Conservation (phyloP, 2,113 vertebrate genomes). For the Nannospalax galili region DNA sequence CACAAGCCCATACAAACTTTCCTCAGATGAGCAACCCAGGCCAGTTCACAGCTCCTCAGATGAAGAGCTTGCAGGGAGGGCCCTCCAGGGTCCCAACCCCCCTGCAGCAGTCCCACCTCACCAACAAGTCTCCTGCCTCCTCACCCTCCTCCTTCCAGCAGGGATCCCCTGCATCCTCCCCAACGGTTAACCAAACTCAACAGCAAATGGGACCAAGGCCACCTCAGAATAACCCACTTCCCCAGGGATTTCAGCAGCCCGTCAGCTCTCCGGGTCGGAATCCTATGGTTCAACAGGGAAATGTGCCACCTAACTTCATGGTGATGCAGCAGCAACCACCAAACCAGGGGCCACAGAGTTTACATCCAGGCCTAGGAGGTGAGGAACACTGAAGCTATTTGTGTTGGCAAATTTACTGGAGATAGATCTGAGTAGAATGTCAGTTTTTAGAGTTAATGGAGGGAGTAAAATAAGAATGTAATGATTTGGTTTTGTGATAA, state of each 20-base stretch:
- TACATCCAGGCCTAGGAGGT: conserved; percentile 94
- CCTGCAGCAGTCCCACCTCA: conserved; percentile 93
- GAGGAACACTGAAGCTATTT: conserved; percentile 81
- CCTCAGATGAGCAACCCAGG: conserved; percentile 89
- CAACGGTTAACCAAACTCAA: conserved; percentile 94
- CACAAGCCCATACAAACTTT: conserved; percentile 92
- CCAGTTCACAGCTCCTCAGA: conserved; percentile 96
- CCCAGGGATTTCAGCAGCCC: conserved; percentile 96
- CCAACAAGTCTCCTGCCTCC: conserved; percentile 97
- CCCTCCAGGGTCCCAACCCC: conserved; percentile 93
- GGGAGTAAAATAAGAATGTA: conserved; percentile 66
- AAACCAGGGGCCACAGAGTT: conserved; percentile 93
- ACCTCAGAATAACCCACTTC: conserved; percentile 89
- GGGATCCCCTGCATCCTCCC: conserved; percentile 97
- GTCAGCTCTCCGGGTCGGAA: conserved; percentile 96
- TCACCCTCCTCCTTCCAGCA: conserved; percentile 99
- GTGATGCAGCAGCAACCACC: conserved; percentile 94
- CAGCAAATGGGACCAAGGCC: conserved; percentile 94
- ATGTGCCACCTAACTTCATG: conserved; percentile 95
- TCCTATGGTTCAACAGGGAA: conserved; percentile 93
- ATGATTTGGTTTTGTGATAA: conserved; percentile 71
- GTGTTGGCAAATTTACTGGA: conserved; percentile 71
- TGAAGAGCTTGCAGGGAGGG: conserved; percentile 94
- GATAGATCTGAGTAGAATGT: conserved; percentile 56
- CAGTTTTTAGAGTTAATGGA: conserved; percentile 70